A percentile compares a stretch with the other conserved stretches of the same genome.
Conservation (phyloP, 2,797 vertebrate species). For the Emys orbicularis region DNA sequence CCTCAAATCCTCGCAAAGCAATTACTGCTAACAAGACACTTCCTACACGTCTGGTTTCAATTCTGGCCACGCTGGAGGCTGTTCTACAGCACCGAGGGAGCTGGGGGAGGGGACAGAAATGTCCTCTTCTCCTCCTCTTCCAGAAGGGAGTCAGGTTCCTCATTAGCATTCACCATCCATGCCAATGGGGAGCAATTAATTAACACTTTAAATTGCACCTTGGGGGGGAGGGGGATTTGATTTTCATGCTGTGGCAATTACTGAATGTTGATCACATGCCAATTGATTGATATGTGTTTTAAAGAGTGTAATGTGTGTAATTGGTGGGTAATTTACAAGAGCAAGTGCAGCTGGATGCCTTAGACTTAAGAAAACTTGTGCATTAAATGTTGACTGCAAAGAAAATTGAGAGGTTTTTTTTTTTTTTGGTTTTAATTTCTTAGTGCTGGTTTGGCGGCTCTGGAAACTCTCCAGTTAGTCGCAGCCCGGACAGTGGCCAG, state of each 20-base stretch:
- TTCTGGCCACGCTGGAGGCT: constrained; percentile 2
- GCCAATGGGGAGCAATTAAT: background rate
- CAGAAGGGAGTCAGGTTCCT: background rate
- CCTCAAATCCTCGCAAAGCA: constrained; percentile 75
- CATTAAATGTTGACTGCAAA: background rate
- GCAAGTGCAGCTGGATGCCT: background rate
- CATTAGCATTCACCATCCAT: background rate
- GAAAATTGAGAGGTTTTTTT: background rate
- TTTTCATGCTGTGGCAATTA: background rate
- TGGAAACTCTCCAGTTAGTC: background rate
- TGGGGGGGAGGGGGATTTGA: background rate
- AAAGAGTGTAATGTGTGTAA: constrained; percentile 15
- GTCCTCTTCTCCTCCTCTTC: background rate
- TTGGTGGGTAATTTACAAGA: constrained; percentile 29
- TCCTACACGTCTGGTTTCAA: constrained; percentile 73
- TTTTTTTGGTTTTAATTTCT: accelerated
- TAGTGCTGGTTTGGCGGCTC: background rate
- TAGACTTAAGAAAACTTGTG: background rate
- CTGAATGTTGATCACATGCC: background rate
- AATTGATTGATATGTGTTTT: background rate
- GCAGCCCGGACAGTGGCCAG: accelerated
- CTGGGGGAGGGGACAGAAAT: background rate
- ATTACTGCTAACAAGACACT: constrained; percentile 72
- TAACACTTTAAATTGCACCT: background rate
- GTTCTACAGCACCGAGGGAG: background rate